These are phyloP conservation scores for Fissipunctia ypsillon DNA, from an alignment of 2,888 invertebrate genomes.

Conservation along the genomic window DNA sequence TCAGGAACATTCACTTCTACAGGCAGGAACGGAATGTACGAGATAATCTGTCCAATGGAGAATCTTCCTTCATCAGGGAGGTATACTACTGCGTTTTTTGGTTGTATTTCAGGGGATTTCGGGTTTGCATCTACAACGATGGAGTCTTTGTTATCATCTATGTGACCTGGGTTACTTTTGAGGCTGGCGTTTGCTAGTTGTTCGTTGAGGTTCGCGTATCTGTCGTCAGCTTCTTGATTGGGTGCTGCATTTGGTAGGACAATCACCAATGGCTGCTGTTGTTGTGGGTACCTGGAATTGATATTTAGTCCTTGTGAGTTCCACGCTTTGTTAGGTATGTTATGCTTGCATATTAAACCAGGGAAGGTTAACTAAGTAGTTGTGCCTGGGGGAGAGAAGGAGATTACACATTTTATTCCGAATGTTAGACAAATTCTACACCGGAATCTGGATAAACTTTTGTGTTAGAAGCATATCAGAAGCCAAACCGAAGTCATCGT, in stretches of 20 bases:
- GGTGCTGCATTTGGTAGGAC: conserved; percentile 73
- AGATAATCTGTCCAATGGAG: conserved; percentile 86
- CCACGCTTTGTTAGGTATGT: neutral
- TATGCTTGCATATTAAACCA: neutral
- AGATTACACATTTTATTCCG: neutral
- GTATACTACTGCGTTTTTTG: conserved; percentile 65
- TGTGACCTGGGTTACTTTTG: conserved; percentile 65
- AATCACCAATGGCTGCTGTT: conserved; percentile 75
- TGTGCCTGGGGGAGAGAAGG: no score
- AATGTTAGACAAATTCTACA: neutral
- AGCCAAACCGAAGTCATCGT: neutral
- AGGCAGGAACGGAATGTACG: conserved; percentile 90
- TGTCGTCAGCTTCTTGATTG: conserved; percentile 50
- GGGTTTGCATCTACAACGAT: conserved; percentile 78
- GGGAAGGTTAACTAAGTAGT: neutral
- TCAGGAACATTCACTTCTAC: conserved; percentile 92
- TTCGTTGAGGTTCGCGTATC: conserved; percentile 56
- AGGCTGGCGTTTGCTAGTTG: conserved; percentile 48
- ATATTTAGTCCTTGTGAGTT: neutral
- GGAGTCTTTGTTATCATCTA: conserved; percentile 77
- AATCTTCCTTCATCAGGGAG: conserved; percentile 74
- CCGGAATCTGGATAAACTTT: neutral
- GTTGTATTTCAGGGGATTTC: conserved; percentile 49
- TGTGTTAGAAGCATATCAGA: neutral
- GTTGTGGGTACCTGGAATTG: conserved; percentile 72